Percentiles rank a stretch among this genome's conserved stretches.
Evolutionary conservation across 2,797 vertebrate species (phyloP).

Genomic region (Protonibea diacanthus): DNA sequence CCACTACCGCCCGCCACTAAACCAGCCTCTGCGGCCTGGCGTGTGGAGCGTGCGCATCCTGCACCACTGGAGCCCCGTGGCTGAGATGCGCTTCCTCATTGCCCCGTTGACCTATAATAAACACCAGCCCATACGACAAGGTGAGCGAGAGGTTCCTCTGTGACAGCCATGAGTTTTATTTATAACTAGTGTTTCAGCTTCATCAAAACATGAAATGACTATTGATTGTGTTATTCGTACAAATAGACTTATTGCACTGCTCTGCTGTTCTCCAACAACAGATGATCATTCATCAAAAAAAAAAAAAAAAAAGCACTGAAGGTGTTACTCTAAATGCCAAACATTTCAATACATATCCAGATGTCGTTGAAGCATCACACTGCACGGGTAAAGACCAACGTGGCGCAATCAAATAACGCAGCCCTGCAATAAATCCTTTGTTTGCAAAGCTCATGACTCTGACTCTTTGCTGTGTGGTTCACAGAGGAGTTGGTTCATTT

Average conservation of each 20-base stretch:
- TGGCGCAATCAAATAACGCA: constrained; percentile 5
- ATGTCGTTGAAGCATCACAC: not conserved
- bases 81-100: constrained; percentile 94
- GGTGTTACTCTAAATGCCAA: constrained; percentile 19
- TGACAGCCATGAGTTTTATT: constrained; percentile 1
- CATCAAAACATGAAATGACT: constrained; percentile 36
- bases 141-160: constrained; percentile 81
- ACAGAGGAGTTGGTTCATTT: constrained; percentile 5
- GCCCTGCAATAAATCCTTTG: constrained; percentile 20
- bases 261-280: constrained; percentile 14
- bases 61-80: constrained; percentile 96
- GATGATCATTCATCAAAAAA: constrained; percentile 31
- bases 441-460: constrained; percentile 23
- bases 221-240: constrained; percentile 43
- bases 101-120: constrained; percentile 92
- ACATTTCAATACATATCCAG: constrained; percentile 3
- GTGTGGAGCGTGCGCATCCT: constrained; percentile 96
- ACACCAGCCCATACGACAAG: constrained; percentile 92
- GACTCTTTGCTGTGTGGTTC: not conserved
- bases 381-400: not conserved
- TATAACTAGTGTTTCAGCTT: constrained; percentile 23
- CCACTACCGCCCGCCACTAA: constrained; percentile 96
- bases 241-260: constrained; percentile 29
- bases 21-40: constrained; percentile 94
- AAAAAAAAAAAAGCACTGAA: constrained; percentile 2